Conservation (phyloP, 2,888 invertebrate species). For the Sphinx pinastri region DNA sequence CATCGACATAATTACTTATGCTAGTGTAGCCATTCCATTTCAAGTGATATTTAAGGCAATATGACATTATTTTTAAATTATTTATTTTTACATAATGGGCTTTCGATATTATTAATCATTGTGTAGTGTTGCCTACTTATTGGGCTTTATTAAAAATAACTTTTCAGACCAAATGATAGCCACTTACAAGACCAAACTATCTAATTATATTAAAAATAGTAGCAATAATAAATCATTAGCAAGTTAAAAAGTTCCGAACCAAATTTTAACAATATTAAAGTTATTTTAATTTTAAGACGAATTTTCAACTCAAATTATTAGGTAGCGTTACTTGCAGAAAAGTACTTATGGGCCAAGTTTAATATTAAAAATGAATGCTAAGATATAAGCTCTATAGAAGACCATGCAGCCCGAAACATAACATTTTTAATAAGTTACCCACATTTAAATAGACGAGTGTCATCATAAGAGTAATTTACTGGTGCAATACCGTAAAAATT, state of each 20-base stretch:
- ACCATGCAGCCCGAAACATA: too few species aligned
- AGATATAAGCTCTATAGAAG: neutral
- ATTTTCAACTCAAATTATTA: neutral
- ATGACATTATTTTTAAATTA: neutral
- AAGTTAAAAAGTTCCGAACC: neutral
- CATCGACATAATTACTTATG: too few species aligned
- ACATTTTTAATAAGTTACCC: too few species aligned
- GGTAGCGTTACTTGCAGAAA: constrained; percentile 21
- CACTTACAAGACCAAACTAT: neutral
- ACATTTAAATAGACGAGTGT: too few species aligned
- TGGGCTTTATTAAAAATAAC: neutral
- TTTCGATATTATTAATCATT: too few species aligned
- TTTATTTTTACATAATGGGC: too few species aligned
- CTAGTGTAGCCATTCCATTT: too few species aligned
- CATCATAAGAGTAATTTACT: too few species aligned
- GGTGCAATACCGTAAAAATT: too few species aligned
- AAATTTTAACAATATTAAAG: neutral
- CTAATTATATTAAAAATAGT: neutral
- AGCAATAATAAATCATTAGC: too few species aligned
- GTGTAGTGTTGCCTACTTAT: neutral
- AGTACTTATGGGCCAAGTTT: neutral
- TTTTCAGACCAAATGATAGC: neutral
- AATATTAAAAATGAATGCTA: neutral
- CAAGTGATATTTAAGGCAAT: neutral
- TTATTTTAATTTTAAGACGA: constrained; percentile 11